A percentile compares a stretch with the other conserved stretches of the same genome.
phyloP scores from a whole-genome alignment of 2,797 vertebrate genomes.

The Dicrostonyx torquatus region DNA sequence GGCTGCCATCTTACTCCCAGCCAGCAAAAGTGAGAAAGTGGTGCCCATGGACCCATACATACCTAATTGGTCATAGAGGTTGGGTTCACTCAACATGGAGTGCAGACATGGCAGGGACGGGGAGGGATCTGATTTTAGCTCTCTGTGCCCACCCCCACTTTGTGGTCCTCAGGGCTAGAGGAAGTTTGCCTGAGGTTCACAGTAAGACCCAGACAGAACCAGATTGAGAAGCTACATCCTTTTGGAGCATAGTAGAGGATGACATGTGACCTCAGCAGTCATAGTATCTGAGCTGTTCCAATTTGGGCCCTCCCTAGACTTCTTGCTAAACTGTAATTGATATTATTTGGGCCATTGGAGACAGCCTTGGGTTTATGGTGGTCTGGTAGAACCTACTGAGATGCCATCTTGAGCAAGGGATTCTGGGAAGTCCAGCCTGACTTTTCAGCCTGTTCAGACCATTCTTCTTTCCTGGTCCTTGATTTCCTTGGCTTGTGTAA shows the following conservation, averaged over 20 bases:
- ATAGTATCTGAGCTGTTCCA: not conserved
- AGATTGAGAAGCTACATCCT: not conserved
- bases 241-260: not conserved
- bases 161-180: not conserved
- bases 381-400: not conserved
- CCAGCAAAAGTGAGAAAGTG: not conserved
- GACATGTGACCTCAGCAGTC: not conserved
- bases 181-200: not conserved
- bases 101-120: not conserved
- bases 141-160: not conserved
- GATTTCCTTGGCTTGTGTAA: not conserved
- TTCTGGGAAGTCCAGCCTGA: not conserved
- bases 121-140: not conserved
- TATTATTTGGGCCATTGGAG: not conserved
- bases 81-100: not conserved
- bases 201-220: not conserved
- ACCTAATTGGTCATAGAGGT: not conserved
- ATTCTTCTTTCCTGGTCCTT: not conserved
- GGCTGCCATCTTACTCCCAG: not conserved
- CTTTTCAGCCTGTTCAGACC: not conserved
- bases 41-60: not conserved
- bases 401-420: not conserved
- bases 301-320: accelerated
- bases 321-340: not conserved
- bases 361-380: not conserved